Percentiles rank a stretch among this genome's conserved stretches.
Evolutionary conservation across 2,888 invertebrate species (phyloP).

Genomic region (Gymnoscelis rufifasciata): DNA sequence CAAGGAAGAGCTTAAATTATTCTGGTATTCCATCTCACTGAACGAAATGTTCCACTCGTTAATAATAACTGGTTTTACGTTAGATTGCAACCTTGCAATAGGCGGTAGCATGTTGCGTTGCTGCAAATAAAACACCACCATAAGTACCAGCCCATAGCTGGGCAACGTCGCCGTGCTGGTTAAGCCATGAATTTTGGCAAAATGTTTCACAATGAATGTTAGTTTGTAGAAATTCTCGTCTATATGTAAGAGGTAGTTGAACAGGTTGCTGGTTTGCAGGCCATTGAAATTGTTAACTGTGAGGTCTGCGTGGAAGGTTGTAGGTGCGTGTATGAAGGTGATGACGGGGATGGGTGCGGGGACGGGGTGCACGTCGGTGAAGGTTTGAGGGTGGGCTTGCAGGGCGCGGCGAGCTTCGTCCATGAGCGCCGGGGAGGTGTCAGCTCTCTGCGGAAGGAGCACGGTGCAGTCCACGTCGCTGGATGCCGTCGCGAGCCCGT

Average conservation of each 20-base stretch:
- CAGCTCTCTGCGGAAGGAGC: not conserved
- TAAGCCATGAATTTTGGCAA: not conserved
- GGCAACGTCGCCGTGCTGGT: not conserved
- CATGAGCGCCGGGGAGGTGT: not conserved
- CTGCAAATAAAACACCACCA: not conserved
- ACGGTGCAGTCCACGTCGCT: not conserved
- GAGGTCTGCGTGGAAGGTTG: not conserved
- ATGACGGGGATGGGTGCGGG: not conserved
- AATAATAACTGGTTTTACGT: not conserved
- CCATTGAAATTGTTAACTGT: not conserved
- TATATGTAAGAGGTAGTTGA: not conserved
- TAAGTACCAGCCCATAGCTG: not conserved
- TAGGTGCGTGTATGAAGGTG: not conserved
- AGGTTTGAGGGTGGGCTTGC: not conserved
- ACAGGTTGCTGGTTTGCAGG: not conserved
- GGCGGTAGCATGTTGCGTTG: not conserved
- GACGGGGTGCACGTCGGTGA: not conserved
- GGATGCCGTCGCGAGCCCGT: not conserved
- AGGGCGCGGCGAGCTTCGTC: not conserved
- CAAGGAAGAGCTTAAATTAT: not conserved
- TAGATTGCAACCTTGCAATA: not conserved
- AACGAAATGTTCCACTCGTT: slow-evolving; percentile 4
- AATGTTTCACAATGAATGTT: not conserved
- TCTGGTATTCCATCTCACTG: not conserved
- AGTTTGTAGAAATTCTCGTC: not conserved